Percentiles rank a stretch among this genome's conserved stretches.
Conservation (phyloP, 2,113 vertebrate species). For the Festucalex cinctus region DNA sequence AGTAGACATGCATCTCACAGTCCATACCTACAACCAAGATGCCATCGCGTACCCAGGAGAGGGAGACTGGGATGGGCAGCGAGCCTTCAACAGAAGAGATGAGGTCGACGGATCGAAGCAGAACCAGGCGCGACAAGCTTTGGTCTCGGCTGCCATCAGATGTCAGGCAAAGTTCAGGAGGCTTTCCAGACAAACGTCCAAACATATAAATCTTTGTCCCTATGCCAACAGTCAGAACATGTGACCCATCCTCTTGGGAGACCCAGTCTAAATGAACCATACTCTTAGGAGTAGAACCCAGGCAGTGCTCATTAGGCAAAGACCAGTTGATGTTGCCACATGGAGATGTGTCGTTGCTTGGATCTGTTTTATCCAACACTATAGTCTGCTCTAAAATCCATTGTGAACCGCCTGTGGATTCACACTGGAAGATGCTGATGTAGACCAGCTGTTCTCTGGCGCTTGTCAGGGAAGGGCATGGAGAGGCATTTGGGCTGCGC, state of each 20-base stretch:
- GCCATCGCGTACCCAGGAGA: conserved; percentile 97
- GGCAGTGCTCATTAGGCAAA: conserved; percentile 59
- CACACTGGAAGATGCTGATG: conserved; percentile 92
- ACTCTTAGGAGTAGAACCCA: conserved; percentile 63
- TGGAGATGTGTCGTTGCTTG: conserved; percentile 62
- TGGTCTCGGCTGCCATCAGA: conserved; percentile 69
- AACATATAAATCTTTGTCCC: conserved; percentile 95
- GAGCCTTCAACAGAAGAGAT: conserved; percentile 93
- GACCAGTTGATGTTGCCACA: conserved; percentile 47
- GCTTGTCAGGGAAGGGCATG: conserved; percentile 26
- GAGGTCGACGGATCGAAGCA: conserved; percentile 85
- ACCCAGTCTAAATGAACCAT: conserved; percentile 96
- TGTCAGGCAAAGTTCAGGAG: conserved; percentile 81
- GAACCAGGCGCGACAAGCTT: conserved; percentile 78
- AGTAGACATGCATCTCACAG: conserved; percentile 98
- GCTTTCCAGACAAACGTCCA: conserved; percentile 82
- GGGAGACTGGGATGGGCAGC: conserved; percentile 86
- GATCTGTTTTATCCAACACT: conserved; percentile 75
- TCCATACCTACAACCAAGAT: conserved; percentile 98
- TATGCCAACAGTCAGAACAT: conserved; percentile 91
- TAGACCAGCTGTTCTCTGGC: conserved; percentile 76
- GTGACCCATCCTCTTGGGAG: conserved; percentile 94
- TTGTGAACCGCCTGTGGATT: conserved; percentile 92
- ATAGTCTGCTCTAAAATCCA: conserved; percentile 95
- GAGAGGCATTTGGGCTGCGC: conserved; percentile 19